Evolutionary conservation across 2,888 invertebrate species (phyloP).

Genomic region (Diloba caeruleocephala): DNA sequence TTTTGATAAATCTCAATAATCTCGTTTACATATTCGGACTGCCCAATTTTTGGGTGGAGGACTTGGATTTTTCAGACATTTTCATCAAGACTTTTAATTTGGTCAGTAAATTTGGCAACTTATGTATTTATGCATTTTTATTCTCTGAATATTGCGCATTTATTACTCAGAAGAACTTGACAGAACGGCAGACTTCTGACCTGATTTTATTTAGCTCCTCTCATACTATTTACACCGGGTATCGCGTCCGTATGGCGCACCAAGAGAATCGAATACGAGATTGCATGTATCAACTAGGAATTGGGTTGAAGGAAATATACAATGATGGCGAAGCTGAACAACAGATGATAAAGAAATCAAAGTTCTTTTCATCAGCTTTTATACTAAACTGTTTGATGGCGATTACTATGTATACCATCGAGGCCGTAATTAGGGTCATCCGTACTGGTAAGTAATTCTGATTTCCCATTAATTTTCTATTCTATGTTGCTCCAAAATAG

Average conservation of each 20-base stretch:
- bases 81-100: constrained; percentile 32
- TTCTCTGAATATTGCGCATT: constrained; percentile 33
- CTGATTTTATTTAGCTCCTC: constrained; percentile 20
- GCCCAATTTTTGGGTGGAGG: constrained; percentile 53
- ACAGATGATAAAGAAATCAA: constrained; percentile 31
- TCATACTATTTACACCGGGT: constrained; percentile 22
- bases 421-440: constrained; percentile 25
- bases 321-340: constrained; percentile 27
- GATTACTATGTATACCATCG: constrained; percentile 21
- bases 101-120: constrained; percentile 22
- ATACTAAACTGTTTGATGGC: constrained; percentile 17
- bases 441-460: constrained; percentile 19
- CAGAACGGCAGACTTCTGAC: constrained; percentile 41
- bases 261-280: constrained; percentile 19
- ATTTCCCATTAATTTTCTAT: background rate
- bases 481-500: too few relatives aligned
- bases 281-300: constrained; percentile 30
- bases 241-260: constrained; percentile 16
- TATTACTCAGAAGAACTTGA: constrained; percentile 54
- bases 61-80: constrained; percentile 32
- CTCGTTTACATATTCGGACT: constrained; percentile 42
- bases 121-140: constrained; percentile 4
- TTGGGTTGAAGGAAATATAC: constrained; percentile 24
- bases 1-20: constrained; percentile 28
- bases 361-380: constrained; percentile 33